Base-by-base conservation (phyloP, 2,113 vertebrate species). In the Labeo catla region DNA sequence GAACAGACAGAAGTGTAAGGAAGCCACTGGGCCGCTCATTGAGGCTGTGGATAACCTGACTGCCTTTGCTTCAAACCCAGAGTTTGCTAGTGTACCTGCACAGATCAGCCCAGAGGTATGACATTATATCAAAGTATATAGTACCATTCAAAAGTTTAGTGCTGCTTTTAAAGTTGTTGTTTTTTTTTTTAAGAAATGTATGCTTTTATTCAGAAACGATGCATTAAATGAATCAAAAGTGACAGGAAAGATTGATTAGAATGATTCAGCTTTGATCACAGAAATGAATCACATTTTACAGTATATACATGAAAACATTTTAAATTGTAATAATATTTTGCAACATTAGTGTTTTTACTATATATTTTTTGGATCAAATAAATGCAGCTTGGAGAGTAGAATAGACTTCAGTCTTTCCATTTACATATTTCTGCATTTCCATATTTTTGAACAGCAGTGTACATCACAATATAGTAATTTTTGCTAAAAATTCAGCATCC, bases 21-120 rank as follows among this genome's bases (percentile, higher is more conserved):
- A 95, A 0, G 95, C 98, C 74, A 99, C 98, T 0, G 96, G 96
- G 2, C 98, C 98, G 19, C 95, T 99, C 79, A 97, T 99, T 10
- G 97, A 99, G 91, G 97, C 98, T 0, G 97, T 99, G 91, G 98
- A 99, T 91, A 99, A 99, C 88, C 95, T 99, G 80, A 98, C 97
- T 0, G 97, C 97, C 76, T 99, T 99, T 0, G 98, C 98, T 21
- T 97, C 98, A 90, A 99, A 99, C 92, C 98, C 98, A 0, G 98
- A 99, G 91, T 99, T 99, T 0, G 96, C 97, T 84, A 99, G 97
- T 0, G 91, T 99, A 86, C 97, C 97, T 45, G 98, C 98, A 59
- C 97, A 97, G 91, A 99, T 99, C 92, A 99, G 98, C 89, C 95
- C 95, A 0, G 97, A 99, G 96, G 98, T 99, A 86, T 0, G 78